Conservation (phyloP, 2,797 vertebrate genomes). For the Crocodylus rhombifer region DNA sequence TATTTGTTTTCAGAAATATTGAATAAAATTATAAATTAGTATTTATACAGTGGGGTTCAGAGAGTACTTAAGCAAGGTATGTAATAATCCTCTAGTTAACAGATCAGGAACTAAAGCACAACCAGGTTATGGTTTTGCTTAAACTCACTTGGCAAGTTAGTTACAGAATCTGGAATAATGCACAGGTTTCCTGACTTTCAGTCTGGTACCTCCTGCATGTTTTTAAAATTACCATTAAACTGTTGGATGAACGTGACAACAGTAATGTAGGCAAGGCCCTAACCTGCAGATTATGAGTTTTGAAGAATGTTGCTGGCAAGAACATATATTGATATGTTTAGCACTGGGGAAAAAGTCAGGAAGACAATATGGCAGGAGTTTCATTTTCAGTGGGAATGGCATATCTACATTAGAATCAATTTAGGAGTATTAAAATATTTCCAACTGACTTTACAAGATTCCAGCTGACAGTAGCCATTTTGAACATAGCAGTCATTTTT, state of each 20-base stretch:
- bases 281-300: background rate
- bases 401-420: background rate
- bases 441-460: background rate
- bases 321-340: background rate
- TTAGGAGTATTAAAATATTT: background rate
- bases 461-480: background rate
- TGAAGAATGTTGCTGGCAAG: background rate
- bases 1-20: background rate
- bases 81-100: background rate
- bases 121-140: background rate
- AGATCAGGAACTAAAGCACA: background rate
- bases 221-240: slow-evolving; percentile 15
- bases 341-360: background rate
- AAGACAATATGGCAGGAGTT: background rate
- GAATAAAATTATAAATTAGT: background rate
- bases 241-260: background rate
- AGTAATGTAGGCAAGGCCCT: background rate
- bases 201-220: background rate
- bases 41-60: background rate
- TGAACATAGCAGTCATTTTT: background rate
- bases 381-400: background rate
- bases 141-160: slow-evolving; percentile 5
- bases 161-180: background rate
- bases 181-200: slow-evolving; percentile 1
- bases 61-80: background rate